Base-by-base conservation (phyloP, 1,140 invertebrate species). In the Mya arenaria region DNA sequence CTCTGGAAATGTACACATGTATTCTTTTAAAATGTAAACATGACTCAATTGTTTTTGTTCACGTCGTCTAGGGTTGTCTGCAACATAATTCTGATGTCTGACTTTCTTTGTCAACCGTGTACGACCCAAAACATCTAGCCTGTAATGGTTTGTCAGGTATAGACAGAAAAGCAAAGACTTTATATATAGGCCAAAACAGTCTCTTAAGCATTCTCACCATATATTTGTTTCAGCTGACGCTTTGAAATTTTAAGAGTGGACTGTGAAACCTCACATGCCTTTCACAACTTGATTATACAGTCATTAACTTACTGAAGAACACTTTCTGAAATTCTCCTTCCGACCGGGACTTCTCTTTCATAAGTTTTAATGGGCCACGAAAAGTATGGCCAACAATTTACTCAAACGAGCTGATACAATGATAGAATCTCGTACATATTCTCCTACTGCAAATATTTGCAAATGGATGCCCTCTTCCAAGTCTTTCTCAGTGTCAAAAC, bases 351-450 rank as follows among this genome's bases (percentile, higher is more conserved):
- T 77, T 69, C 30, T 87, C 84, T 37, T 66, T 81, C 0, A 87
- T 19, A 19, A 84, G 32, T 62, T 73, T 79, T 36, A 86, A 74
- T 15, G 82, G 82, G 19, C 83, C 79, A 23, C 79, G 52, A 15
- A 82, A 75, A 39, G 60, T n/a, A 62, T 85, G 81, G 10, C 85
- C 85, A 81, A 74, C 83, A 5, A 85, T 72, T 5, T 85, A 37
- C 60, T 85, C 69, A 72, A 84, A 85, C 23, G 80, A 84, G 60
- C 73, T 85, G 68, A 82, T 86, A 3, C 84, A n/a, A n/a, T 83
- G 23, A 84, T 39, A 34, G 55, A 74, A 52, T 86, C 80, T 37
- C 85, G 85, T 6, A 80, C 71, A 58, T 63, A 17, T 4, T 85
- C 84, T 41, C 78, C 66, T 10, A 23, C 80, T 25, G 73, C 83